Conservation (phyloP, 2,888 invertebrate species). For the Agrochola circellaris region DNA sequence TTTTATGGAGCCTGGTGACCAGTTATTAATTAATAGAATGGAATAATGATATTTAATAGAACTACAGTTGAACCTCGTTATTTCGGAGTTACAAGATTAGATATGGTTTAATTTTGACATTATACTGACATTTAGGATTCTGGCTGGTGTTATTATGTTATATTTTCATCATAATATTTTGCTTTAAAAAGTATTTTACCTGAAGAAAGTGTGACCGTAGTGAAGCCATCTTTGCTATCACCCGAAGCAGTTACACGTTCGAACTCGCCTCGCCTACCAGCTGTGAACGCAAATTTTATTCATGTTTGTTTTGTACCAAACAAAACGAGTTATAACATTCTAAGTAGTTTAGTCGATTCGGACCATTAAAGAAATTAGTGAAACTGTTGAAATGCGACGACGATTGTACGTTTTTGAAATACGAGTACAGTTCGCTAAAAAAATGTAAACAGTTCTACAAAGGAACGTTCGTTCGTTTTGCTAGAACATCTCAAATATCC, state of each 20-base stretch:
- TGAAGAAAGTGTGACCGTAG: conserved; percentile 92
- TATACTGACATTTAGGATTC: background rate
- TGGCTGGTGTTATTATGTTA: background rate
- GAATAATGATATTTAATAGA: background rate
- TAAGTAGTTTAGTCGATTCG: background rate
- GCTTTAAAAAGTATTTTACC: conserved; percentile 74
- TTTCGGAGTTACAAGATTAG: background rate
- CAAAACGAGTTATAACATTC: background rate
- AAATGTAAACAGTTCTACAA: no score
- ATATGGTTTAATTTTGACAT: background rate
- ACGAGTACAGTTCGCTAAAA: background rate
- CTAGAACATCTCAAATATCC: background rate
- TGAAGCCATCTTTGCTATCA: conserved; percentile 92
- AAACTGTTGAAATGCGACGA: background rate
- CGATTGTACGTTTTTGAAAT: background rate
- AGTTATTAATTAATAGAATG: background rate
- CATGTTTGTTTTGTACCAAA: background rate
- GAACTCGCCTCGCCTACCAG: conserved; percentile 91
- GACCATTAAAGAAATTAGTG: background rate
- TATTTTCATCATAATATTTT: background rate
- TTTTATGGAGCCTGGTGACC: conserved; percentile 85
- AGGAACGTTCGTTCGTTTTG: no score
- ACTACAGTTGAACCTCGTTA: background rate
- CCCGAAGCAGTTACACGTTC: conserved; percentile 92
- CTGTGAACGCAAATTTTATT: conserved; percentile 53